Conservation (phyloP, 2,797 vertebrate species). For the Rhinoraja longicauda region DNA sequence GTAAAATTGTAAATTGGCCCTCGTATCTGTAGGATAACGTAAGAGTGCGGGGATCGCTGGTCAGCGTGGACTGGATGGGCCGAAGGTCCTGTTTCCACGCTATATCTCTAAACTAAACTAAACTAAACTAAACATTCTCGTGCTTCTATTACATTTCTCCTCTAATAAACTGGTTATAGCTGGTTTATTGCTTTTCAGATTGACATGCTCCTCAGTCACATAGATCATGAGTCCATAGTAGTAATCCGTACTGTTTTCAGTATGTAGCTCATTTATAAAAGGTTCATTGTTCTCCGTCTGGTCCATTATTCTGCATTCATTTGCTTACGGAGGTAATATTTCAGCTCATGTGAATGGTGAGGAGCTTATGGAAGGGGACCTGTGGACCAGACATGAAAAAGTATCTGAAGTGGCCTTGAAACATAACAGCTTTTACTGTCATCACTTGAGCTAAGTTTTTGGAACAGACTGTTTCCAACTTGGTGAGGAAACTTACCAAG, state of each 20-base stretch:
- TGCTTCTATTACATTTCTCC: neutral
- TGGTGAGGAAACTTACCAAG: neutral
- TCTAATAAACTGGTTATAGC: neutral
- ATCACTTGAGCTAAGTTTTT: neutral
- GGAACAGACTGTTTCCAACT: neutral
- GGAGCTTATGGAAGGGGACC: neutral
- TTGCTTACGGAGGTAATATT: neutral
- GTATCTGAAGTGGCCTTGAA: neutral
- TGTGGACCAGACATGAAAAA: neutral
- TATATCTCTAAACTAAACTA: too few species aligned
- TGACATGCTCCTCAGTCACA: neutral
- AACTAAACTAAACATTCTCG: too few species aligned
- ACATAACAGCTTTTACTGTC: neutral
- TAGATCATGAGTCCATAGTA: neutral
- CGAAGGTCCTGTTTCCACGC: too few species aligned
- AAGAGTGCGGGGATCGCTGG: too few species aligned
- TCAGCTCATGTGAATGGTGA: neutral
- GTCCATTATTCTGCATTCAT: neutral
- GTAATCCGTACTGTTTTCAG: neutral
- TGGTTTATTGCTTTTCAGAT: neutral
- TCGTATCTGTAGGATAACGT: too few species aligned
- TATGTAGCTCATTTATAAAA: neutral
- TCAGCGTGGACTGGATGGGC: too few species aligned
- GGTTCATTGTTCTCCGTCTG: neutral
- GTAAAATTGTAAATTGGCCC: too few species aligned